phyloP scores from a whole-genome alignment of 2,888 invertebrate genomes.

The Nebria brevicollis region DNA sequence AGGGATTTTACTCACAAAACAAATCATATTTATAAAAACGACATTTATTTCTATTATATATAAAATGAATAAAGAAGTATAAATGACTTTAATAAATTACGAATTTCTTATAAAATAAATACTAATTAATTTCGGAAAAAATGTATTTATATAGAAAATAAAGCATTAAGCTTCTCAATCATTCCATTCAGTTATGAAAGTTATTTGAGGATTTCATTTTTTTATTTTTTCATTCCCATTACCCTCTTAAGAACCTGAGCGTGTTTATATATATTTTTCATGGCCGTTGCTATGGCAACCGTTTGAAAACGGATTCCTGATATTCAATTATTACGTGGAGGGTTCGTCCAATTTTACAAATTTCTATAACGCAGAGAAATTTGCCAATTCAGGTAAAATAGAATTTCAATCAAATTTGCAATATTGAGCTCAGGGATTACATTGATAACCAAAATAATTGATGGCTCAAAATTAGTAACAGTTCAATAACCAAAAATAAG shows the following conservation, averaged over 20 bases:
- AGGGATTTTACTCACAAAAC: neutral
- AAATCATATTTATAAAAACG: too few relatives aligned
- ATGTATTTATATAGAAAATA: too few relatives aligned
- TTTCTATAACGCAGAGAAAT: neutral
- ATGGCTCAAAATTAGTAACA: neutral
- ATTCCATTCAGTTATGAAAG: too few relatives aligned
- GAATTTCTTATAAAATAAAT: too few relatives aligned
- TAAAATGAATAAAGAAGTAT: too few relatives aligned
- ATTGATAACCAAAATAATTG: neutral
- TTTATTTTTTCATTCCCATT: too few relatives aligned
- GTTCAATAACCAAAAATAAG: too few relatives aligned
- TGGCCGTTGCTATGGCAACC: neutral
- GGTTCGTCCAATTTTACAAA: neutral
- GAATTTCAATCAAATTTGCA: neutral
- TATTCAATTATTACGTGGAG: neutral
- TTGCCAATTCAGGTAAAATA: neutral
- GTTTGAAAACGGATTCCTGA: neutral
- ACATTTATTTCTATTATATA: too few relatives aligned
- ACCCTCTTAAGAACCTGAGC: neutral
- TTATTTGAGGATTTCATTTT: too few relatives aligned
- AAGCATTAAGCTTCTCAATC: too few relatives aligned
- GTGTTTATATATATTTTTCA: neutral
- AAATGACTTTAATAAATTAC: too few relatives aligned
- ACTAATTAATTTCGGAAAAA: too few relatives aligned
- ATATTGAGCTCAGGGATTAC: neutral